Percentiles rank a stretch among this genome's conserved stretches.
Conservation (phyloP, 2,888 invertebrate species). For the Serripes groenlandicus region DNA sequence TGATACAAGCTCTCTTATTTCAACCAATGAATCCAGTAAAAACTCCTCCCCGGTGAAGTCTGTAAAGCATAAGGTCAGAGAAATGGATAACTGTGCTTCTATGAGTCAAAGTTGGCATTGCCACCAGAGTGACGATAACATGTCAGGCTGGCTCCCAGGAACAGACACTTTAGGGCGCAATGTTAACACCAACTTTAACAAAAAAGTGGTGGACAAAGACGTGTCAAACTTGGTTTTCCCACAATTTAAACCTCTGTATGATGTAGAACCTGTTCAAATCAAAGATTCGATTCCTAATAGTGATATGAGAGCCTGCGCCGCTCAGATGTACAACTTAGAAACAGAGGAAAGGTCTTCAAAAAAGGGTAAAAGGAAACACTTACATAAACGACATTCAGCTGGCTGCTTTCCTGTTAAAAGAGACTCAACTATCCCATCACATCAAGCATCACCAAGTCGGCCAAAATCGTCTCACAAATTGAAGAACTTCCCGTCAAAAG, state of each 20-base stretch:
- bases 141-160: slow-evolving; percentile 20
- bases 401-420: slow-evolving; percentile 49
- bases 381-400: slow-evolving; percentile 60
- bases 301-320: slow-evolving; percentile 60
- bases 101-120: slow-evolving; percentile 64
- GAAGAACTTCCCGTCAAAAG: slow-evolving; percentile 27
- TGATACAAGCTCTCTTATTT: slow-evolving; percentile 12
- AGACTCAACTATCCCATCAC: neutral
- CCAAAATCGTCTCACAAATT: slow-evolving; percentile 36
- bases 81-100: slow-evolving; percentile 1
- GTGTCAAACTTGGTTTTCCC: slow-evolving; percentile 61
- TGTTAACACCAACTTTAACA: slow-evolving; percentile 50
- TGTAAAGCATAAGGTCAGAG: neutral
- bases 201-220: slow-evolving; percentile 59
- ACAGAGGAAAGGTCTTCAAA: slow-evolving; percentile 42
- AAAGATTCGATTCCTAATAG: slow-evolving; percentile 52
- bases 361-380: slow-evolving; percentile 51
- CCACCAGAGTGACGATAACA: slow-evolving; percentile 50
- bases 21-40: slow-evolving; percentile 7
- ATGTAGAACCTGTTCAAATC: slow-evolving; percentile 4
- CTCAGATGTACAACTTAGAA: slow-evolving; percentile 64
- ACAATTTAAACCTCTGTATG: slow-evolving; percentile 44
- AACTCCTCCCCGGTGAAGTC: slow-evolving; percentile 15
- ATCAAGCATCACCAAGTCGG: slow-evolving; percentile 3
- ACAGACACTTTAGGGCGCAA: slow-evolving; percentile 58